Percentiles rank a stretch among this genome's conserved stretches.
phyloP scores from a whole-genome alignment of 2,888 invertebrate species.

The Tenodera sinensis region DNA sequence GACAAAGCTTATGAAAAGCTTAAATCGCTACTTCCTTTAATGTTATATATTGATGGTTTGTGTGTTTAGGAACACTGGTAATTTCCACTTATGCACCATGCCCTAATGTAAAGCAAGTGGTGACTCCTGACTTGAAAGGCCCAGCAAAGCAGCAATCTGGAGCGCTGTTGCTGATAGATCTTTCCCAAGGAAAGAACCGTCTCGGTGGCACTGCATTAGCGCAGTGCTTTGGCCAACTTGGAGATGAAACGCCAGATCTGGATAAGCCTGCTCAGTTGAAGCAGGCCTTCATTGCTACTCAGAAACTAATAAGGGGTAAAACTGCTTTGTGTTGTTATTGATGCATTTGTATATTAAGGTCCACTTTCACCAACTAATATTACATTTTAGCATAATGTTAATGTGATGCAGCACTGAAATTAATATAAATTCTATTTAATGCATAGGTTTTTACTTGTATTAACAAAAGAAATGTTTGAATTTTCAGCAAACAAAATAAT shows the following conservation, averaged over 20 bases:
- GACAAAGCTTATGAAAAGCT: too few species aligned
- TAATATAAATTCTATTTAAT: too few species aligned
- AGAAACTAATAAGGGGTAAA: constrained; percentile 72
- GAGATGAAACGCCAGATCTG: constrained; percentile 76
- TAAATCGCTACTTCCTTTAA: too few species aligned
- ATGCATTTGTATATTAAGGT: too few species aligned
- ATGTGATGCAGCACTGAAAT: too few species aligned
- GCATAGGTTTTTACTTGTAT: too few species aligned
- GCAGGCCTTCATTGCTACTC: constrained; percentile 78
- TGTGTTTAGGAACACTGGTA: constrained; percentile 74
- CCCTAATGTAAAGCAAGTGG: constrained; percentile 74
- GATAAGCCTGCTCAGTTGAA: constrained; percentile 64
- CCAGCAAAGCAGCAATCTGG: constrained; percentile 57
- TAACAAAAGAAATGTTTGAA: background rate
- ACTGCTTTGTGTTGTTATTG: background rate
- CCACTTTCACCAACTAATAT: too few species aligned
- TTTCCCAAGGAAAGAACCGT: constrained; percentile 68
- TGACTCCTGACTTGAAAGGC: constrained; percentile 88
- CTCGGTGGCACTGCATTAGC: constrained; percentile 91
- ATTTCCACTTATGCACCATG: constrained; percentile 96
- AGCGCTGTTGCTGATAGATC: constrained; percentile 71
- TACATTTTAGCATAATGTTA: too few species aligned
- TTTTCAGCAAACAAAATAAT: constrained; percentile 61
- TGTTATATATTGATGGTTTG: too few species aligned
- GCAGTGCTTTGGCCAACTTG: constrained; percentile 84